Base-by-base conservation (phyloP, 35 echinoderm and acorn worm species). In the Apostichopus japonicus region DNA sequence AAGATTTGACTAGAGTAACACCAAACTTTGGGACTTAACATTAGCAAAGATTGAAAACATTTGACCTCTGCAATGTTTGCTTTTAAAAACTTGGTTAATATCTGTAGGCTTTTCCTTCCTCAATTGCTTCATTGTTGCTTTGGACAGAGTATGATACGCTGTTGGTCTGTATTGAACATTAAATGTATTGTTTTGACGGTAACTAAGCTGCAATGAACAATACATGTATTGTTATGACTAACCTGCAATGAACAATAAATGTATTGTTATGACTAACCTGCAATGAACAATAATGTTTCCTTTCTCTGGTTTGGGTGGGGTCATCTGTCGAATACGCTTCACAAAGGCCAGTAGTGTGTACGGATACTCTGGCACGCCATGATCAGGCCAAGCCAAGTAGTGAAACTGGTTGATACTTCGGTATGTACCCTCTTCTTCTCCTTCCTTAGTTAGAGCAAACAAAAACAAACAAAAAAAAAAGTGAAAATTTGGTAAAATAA, bases 331-430 rank as follows among this genome's bases (percentile, higher is more conserved):
- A 16, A 95, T 89, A 6, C 97, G 87, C 71, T 98, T 98, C 56
- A 98, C 82, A 79, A 98, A 95, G 15, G 90, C 81, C 86, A 98
- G 62, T 86, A 98, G 87, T 17, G 77, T 92, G 77, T 92, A 90
- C 8, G 97, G 94, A 71, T 95, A 98, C n/a, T 94, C 87, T 23
- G 97, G 97, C 24, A 93, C 79, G 53, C 93, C 97, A 84, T 94
- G 93, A 78, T 98, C 97, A 25, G 97, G 97, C 97, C 97, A 98
- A 19, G 92, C 94, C 11, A 94, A 58, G 86, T 92, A 98, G 80
- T 98, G 97, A 67, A 96, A 98, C 78, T 98, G 97, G 10, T 73
- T 96, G 55, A 98, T 80, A 53, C 10, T 95, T 55, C 86, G 86
- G 54, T 63, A 56, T 23, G 71, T 83, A 17, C 59, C 56, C 62